Percentiles rank a stretch among this genome's conserved stretches.
These are phyloP conservation scores for Athene noctua DNA, from an alignment of 2,113 vertebrate species.

Conservation along the genomic window DNA sequence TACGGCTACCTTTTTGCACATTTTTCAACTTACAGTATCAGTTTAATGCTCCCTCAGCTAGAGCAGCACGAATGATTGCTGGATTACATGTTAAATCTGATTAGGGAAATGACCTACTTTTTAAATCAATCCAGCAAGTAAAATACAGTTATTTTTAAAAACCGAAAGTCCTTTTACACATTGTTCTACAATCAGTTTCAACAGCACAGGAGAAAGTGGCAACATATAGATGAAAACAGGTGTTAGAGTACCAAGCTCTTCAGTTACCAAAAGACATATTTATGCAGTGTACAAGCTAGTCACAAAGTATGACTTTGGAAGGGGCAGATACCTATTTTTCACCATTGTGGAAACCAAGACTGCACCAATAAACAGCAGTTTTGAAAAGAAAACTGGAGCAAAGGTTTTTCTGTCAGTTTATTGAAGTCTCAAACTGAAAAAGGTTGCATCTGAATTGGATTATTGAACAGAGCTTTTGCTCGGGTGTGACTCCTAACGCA, in stretches of 20 bases:
- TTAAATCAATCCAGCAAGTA: background rate
- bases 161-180: background rate
- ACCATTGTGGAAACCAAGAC: background rate
- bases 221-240: background rate
- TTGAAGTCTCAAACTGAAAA: background rate
- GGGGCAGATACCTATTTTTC: background rate
- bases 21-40: background rate
- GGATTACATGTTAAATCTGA: background rate
- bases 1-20: background rate
- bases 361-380: background rate
- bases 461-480: background rate
- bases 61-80: background rate
- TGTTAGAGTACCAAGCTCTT: rapidly evolving
- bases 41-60: background rate
- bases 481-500: background rate
- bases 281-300: background rate
- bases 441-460: background rate
- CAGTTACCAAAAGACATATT: background rate
- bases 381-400: background rate
- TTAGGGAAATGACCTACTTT: constrained; percentile 7
- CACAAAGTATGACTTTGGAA: background rate
- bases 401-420: background rate
- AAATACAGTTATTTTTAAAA: background rate
- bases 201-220: background rate
- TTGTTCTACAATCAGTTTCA: background rate